These are phyloP conservation scores for Caretta caretta DNA, from an alignment of 2,113 vertebrate species.

Conservation along the genomic window DNA sequence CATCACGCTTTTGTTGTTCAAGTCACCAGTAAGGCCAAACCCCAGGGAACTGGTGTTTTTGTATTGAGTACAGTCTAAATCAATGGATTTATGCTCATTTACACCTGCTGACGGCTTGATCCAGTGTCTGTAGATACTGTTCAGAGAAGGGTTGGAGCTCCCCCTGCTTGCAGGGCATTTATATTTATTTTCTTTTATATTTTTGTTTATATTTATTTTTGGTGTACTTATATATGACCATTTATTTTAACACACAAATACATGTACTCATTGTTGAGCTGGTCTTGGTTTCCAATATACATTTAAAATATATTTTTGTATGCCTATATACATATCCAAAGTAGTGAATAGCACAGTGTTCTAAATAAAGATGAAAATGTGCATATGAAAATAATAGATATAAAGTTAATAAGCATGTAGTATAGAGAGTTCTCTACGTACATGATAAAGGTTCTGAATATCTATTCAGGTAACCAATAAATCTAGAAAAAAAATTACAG, in stretches of 20 bases:
- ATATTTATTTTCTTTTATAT: not conserved
- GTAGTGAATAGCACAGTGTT: not conserved
- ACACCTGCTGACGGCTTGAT: rapidly evolving
- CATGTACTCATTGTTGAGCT: not conserved
- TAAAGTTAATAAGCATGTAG: rapidly evolving
- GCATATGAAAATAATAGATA: rapidly evolving
- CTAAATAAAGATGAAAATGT: not conserved
- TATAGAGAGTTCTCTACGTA: rapidly evolving
- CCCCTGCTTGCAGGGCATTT: conserved; percentile 55
- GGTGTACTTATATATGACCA: rapidly evolving
- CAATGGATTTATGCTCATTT: rapidly evolving
- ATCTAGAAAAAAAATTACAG: not conserved
- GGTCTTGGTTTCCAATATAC: not conserved
- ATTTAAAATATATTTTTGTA: too few relatives aligned
- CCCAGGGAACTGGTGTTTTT: rapidly evolving
- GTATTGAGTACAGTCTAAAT: rapidly evolving
- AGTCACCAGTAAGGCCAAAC: not conserved
- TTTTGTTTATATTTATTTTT: not conserved
- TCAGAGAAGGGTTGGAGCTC: conserved; percentile 37
- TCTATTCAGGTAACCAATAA: rapidly evolving
- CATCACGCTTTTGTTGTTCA: not conserved
- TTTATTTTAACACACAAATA: rapidly evolving
- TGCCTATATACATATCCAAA: not conserved
- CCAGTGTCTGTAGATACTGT: rapidly evolving
- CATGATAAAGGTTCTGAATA: rapidly evolving